phyloP scores from a whole-genome alignment of 2,113 vertebrate species.

The Tichodroma muraria region DNA sequence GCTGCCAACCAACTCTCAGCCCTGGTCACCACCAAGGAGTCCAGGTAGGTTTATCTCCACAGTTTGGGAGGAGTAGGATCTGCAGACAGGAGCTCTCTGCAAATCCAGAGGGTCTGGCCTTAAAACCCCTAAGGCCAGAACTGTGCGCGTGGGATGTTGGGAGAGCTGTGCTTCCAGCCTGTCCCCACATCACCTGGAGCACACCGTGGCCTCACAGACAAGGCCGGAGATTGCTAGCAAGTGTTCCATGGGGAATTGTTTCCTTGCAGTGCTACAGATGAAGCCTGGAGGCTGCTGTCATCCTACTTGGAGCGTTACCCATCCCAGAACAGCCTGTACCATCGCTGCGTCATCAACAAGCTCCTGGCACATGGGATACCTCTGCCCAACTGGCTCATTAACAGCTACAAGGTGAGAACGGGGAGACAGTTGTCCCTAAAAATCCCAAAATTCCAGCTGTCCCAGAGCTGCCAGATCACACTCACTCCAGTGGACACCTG shows the following conservation, averaged over 20 bases:
- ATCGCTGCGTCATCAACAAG: conserved; percentile 89
- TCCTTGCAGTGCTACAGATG: conserved; percentile 83
- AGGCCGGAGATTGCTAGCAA: neutral
- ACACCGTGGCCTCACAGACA: accelerated
- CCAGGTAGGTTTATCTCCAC: conserved; percentile 69
- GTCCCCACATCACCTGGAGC: neutral
- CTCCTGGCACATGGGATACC: conserved; percentile 86
- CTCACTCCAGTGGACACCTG: neutral
- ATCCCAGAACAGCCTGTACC: conserved; percentile 79
- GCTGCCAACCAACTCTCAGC: conserved; percentile 86
- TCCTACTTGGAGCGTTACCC: conserved; percentile 83
- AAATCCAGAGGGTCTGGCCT: neutral
- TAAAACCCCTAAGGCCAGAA: neutral
- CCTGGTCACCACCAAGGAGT: conserved; percentile 89
- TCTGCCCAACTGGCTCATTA: conserved; percentile 89
- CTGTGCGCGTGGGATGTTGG: neutral
- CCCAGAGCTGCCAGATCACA: neutral
- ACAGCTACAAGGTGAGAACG: conserved; percentile 84
- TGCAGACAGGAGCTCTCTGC: neutral
- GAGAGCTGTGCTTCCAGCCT: neutral
- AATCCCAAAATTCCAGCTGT: neutral
- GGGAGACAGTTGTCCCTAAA: neutral
- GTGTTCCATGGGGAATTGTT: neutral
- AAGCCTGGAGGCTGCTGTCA: conserved; percentile 88
- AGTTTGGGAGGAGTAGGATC: neutral